Base-by-base conservation (phyloP, 2,113 vertebrate species). In the Pomatostomus ruficeps region DNA sequence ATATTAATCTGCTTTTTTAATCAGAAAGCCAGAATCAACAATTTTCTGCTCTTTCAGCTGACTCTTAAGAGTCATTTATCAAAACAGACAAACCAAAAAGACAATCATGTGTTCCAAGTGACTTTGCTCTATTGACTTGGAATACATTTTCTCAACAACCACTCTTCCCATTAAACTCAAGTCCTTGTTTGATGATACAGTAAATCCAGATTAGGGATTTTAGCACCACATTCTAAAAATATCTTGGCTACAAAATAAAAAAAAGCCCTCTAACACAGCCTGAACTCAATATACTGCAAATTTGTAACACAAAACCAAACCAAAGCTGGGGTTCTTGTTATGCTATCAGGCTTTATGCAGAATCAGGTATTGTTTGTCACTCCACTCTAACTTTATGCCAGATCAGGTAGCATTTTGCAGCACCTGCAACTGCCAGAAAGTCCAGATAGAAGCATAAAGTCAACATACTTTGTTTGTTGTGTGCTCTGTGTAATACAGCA, bases 381-480 rank as follows among this genome's bases (percentile, higher is more conserved):
- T 42, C 14, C 48, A 33, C 33, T 78, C 22, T 73, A 78, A 65
- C 14, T 83, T 66, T 58, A 29, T 74, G 67, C 59, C 79, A 88
- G 22, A 86, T 58, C 62, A 63, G 55, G 82, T 28, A 85, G 55
- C 36, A 93, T 61, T 77, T 62, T 83, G 45, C 54, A 91, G 75
- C 51, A 65, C 20, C 70, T 89, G 36, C 49, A 83, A 51, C 18
- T 80, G 63, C 51, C 79, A 66, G 49, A 93, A 91, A 88, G 16
- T 33, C 63, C 23, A 3, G 38, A 74, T 0, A 85, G 25, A 74
- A 70, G 67, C 35, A 88, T 20, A 94, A 88, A 88, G 79, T 88
- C 75, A 95, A 90, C 59, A 90, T 23, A 6, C 54, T 86, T 49
- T 90, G 46, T 94, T 95, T 91, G 42, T 77, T 95, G 59, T 80